phyloP scores from a whole-genome alignment of 2,113 vertebrate species.

The Eudyptes chrysolophus region DNA sequence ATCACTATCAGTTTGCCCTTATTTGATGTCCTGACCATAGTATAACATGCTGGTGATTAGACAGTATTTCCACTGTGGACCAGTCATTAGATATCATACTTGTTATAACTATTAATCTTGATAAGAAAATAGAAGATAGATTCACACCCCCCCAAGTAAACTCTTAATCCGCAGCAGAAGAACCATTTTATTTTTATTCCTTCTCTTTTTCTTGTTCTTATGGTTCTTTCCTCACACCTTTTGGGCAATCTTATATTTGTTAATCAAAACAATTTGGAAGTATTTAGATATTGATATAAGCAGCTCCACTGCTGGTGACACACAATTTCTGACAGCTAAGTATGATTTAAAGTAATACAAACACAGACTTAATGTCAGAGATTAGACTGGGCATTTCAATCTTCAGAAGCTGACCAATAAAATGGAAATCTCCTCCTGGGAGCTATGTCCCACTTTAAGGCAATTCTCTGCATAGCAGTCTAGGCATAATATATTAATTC shows the following conservation, averaged over 20 bases:
- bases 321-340: not conserved
- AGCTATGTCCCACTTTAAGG: not conserved
- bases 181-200: not conserved
- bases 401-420: not conserved
- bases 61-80: not conserved
- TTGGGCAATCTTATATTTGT: not conserved
- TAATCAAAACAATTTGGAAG: not conserved
- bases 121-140: not conserved
- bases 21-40: not conserved
- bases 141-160: not conserved
- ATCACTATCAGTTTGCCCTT: not conserved
- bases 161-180: not conserved
- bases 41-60: not conserved
- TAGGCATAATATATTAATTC: not conserved
- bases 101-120: not conserved
- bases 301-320: not conserved
- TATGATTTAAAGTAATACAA: not conserved
- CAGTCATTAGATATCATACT: not conserved
- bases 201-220: not conserved
- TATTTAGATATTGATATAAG: not conserved
- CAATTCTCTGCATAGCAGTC: not conserved
- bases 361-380: not conserved
- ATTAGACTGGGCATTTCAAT: not conserved
- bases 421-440: not conserved
- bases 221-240: not conserved